These are phyloP conservation scores for Drosophila mimetica DNA, from an alignment of 2,888 invertebrate genomes.

Conservation along the genomic window DNA sequence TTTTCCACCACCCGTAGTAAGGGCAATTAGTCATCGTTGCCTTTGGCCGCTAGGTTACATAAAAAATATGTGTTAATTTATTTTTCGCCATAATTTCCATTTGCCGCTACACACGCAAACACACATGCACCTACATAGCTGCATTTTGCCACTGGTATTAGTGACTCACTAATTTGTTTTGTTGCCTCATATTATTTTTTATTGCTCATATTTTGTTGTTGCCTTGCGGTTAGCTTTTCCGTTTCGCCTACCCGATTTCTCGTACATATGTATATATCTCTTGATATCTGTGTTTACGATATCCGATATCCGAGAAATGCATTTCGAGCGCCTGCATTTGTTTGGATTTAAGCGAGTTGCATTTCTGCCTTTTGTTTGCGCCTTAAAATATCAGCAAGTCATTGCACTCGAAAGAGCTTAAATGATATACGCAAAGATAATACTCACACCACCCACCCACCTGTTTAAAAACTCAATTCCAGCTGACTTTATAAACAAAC, in stretches of 20 bases:
- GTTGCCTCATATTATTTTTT: slow-evolving; percentile 47
- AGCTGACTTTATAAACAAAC: slow-evolving; percentile 13
- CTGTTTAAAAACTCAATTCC: slow-evolving; percentile 5
- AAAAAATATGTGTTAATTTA: slow-evolving; percentile 71
- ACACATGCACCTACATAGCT: slow-evolving; percentile 10
- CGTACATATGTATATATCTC: background rate
- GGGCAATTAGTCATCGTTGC: slow-evolving; percentile 45
- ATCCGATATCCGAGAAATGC: slow-evolving; percentile 27
- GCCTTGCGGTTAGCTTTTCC: slow-evolving; percentile 17
- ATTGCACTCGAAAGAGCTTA: slow-evolving; percentile 23
- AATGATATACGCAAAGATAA: background rate
- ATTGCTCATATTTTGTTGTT: slow-evolving; percentile 29
- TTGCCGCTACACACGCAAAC: slow-evolving; percentile 10
- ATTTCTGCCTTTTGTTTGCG: slow-evolving; percentile 9
- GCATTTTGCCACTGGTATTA: slow-evolving; percentile 8
- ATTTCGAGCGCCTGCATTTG: slow-evolving; percentile 2
- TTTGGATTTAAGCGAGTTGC: slow-evolving; percentile 7
- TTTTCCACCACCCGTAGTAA: slow-evolving; percentile 9
- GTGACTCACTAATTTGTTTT: slow-evolving; percentile 65
- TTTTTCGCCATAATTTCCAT: slow-evolving; percentile 50
- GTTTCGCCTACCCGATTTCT: slow-evolving; percentile 7
- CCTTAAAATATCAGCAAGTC: slow-evolving; percentile 21
- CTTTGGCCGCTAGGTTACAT: slow-evolving; percentile 56
- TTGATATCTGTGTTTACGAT: slow-evolving; percentile 14
- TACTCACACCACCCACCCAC: slow-evolving; percentile 3